Evolutionary conservation across 2,888 invertebrate species (phyloP), one percentile per base, ranked within the genome.

Genomic region (Drosophila fulvimacula): DNA sequence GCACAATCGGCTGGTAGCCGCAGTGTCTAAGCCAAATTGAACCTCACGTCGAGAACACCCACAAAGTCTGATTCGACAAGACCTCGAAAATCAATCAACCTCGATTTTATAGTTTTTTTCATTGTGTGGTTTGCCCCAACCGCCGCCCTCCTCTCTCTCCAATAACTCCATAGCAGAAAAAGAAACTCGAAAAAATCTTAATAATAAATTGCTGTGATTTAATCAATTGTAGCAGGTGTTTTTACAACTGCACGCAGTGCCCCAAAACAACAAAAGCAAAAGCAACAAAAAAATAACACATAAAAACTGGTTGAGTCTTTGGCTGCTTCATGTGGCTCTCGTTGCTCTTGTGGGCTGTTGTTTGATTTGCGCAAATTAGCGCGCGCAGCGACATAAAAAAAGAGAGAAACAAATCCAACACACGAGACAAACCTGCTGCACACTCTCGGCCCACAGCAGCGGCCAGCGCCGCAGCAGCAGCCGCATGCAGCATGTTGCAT

Each of bases 211-310:
- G 81, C 82, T 49, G 74, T 74, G 86, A 86, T 88, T 84, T 88
- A 86, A 86, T 88, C 86, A 88, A 86, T 88, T 86, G 82, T 82
- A 88, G 86, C 86, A 86, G 86, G 86, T 86, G 88, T 86, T 82
- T 86, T 86, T 76, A 79, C 81, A 79, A 88, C 82, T 71, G 69
- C 87, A 81, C 79, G 81, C 79, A 82, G 61, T 46, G 58, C 30
- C 30, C 41, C 65, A 68, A 76, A 15, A 59, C 46, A 49, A 34
- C 46, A 65, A 32, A 60, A 36, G 27, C n/a, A 57, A 38, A 52
- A 42, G 17, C 11, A 38, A 1, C 1, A 30, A 30, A 30, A 7
- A 27, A 6, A 0, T 27, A 27, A 30, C 7, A 62, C 15, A n/a
- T 3, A 44, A n/a, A 85, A 87, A 83, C 87, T 75, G 74, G 80